Base-by-base conservation (phyloP, 2,797 vertebrate genomes). In the Lagodon rhomboides region DNA sequence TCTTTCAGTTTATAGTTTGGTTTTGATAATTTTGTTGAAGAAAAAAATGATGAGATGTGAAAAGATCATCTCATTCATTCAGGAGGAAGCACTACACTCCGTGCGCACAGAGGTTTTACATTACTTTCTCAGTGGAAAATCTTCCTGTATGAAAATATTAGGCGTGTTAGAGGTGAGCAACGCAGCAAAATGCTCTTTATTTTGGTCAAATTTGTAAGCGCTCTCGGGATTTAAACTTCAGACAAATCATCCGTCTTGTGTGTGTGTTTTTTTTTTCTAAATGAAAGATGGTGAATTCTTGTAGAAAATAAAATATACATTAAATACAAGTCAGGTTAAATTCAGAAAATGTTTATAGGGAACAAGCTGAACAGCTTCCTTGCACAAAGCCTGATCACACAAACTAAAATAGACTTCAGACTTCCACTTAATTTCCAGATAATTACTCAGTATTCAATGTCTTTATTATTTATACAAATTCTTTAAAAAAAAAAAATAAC, bases 1-100 rank as follows among this genome's bases (percentile, higher is more conserved):
- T 88, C 67, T 73, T 22, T 74, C 25, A 38, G 38, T 38, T 38
- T 38, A 11, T 9, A 38, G 38, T 7, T 38, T 47, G 30, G 20
- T 78, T 84, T 68, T 50, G 49, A 15, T 77, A 3, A 41, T 87
- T 66, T 79, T 49, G 65, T 3, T 47, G 46, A 38, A 67, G 34
- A 72, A 75, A 72, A 75, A 71, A 72, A 30, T 11, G 3, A 80
- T 46, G 17, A 53, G 47, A 79, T 44, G 12, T 54, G 38, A 74
- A 73, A 72, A 34, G 68, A 76, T 56, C 41, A 47, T 68, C 20
- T 77, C 43, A 34, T 58, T 38, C 41, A 82, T 68, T 82, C 59
- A 85, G 79, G 25, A 44, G 12, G 16, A 72, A 88, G 65, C 46
- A 61, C 68, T 56, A 68, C 15, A 69, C 53, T 63, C 34, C 8